phyloP scores from a whole-genome alignment of 2,113 vertebrate genomes.

The Hemichromis elongatus region DNA sequence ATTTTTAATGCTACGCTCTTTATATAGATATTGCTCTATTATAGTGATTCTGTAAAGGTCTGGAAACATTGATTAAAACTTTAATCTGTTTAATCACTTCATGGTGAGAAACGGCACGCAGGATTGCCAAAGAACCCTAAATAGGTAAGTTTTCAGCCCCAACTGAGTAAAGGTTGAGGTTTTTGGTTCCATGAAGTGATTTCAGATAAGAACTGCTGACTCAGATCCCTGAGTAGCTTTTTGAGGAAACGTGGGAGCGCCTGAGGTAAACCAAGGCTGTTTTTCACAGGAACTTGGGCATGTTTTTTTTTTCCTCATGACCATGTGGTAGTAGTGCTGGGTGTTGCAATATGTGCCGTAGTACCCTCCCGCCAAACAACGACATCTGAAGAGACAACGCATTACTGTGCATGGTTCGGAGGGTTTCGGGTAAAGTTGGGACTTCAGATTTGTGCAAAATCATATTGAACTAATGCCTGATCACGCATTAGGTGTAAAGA shows the following conservation, averaged over 20 bases:
- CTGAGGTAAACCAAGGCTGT: background rate
- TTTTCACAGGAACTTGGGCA: background rate
- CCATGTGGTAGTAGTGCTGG: background rate
- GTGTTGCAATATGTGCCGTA: conserved; percentile 27
- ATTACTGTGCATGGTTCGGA: background rate
- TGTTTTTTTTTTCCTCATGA: background rate
- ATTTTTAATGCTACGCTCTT: background rate
- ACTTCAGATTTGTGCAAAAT: conserved; percentile 57
- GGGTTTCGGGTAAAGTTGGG: background rate
- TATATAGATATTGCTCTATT: background rate
- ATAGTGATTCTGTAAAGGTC: background rate
- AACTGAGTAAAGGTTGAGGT: background rate
- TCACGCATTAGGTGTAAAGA: conserved; percentile 21
- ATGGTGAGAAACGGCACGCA: background rate
- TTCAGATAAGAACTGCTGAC: background rate
- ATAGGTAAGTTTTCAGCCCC: background rate
- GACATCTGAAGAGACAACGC: background rate
- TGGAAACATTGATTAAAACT: background rate
- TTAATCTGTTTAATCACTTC: background rate
- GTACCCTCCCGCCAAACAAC: background rate
- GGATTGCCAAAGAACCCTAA: background rate
- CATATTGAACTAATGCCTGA: conserved; percentile 46
- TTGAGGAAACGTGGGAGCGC: background rate
- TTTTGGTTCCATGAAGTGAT: background rate
- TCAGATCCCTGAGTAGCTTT: background rate